phyloP scores from a whole-genome alignment of 1,140 invertebrate species.

The Apis florea region DNA sequence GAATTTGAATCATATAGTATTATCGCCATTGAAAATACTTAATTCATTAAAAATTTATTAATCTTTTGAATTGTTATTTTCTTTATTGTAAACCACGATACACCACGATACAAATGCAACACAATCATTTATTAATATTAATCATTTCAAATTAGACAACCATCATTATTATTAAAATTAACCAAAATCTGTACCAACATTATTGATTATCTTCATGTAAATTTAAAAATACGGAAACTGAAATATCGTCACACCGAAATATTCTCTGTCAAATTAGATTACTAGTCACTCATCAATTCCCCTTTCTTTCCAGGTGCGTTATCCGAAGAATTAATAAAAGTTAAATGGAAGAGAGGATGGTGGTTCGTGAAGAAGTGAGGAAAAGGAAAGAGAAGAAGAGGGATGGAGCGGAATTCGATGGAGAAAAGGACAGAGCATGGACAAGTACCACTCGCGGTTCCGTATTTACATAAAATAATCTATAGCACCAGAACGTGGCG shows the following conservation, averaged over 20 bases:
- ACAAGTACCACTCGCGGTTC: constrained; percentile 64
- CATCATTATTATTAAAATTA: background rate
- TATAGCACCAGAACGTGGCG: constrained; percentile 49
- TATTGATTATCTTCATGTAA: constrained; percentile 60
- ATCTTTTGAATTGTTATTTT: too few species aligned
- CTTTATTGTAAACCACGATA: too few species aligned
- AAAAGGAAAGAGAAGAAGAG: background rate
- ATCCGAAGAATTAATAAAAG: constrained; percentile 68
- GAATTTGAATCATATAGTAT: too few species aligned
- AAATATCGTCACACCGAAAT: constrained; percentile 44
- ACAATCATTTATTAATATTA: too few species aligned
- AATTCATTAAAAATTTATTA: too few species aligned
- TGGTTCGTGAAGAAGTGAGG: background rate
- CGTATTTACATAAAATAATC: constrained; percentile 69
- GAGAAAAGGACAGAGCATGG: background rate
- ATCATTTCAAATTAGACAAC: background rate
- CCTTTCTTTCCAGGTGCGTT: constrained; percentile 52
- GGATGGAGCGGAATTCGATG: background rate
- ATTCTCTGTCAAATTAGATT: constrained; percentile 64
- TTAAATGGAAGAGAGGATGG: constrained; percentile 24
- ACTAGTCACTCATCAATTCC: constrained; percentile 66
- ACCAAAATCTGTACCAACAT: background rate
- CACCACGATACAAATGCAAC: too few species aligned
- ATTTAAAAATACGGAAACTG: constrained; percentile 56
- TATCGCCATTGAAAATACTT: too few species aligned